Percentiles rank a stretch among this genome's conserved stretches.
Conservation (phyloP, 2,113 vertebrate species). For the Solea senegalensis region DNA sequence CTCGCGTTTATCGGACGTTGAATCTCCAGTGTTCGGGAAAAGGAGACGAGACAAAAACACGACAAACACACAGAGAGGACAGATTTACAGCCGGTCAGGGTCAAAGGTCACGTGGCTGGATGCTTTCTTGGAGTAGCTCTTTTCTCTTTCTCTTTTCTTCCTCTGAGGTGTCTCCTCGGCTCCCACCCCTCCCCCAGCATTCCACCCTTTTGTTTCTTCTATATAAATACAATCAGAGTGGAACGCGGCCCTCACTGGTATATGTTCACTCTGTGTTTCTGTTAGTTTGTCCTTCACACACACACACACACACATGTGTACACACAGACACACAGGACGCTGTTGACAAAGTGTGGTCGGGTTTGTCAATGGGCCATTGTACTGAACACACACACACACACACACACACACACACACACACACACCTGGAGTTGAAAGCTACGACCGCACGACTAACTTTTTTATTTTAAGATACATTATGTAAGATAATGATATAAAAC, state of each 20-base stretch:
- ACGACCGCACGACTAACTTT: no score
- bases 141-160: conserved; percentile 76
- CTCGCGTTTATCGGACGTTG: no score
- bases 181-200: conserved; percentile 79
- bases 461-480: no score
- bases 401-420: conserved; percentile 23
- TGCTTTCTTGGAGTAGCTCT: conserved; percentile 81
- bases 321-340: conserved; percentile 55
- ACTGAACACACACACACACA: conserved; percentile 11
- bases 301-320: conserved; percentile 52
- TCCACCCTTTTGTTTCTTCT: conserved; percentile 81
- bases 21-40: no score
- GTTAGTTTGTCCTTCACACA: conserved; percentile 64
- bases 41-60: no score
- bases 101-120: conserved; percentile 75
- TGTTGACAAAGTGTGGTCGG: conserved; percentile 63
- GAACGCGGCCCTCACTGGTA: conserved; percentile 55
- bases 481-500: no score
- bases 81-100: conserved; percentile 82
- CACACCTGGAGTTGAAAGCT: conserved; percentile 10
- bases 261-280: conserved; percentile 54
- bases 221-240: conserved; percentile 77
- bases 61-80: conserved; percentile 59
- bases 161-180: conserved; percentile 72
- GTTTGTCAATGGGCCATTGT: conserved; percentile 37